These are phyloP conservation scores for Helicoverpa armigera DNA, from an alignment of 1,140 invertebrate genomes.

Conservation along the genomic window DNA sequence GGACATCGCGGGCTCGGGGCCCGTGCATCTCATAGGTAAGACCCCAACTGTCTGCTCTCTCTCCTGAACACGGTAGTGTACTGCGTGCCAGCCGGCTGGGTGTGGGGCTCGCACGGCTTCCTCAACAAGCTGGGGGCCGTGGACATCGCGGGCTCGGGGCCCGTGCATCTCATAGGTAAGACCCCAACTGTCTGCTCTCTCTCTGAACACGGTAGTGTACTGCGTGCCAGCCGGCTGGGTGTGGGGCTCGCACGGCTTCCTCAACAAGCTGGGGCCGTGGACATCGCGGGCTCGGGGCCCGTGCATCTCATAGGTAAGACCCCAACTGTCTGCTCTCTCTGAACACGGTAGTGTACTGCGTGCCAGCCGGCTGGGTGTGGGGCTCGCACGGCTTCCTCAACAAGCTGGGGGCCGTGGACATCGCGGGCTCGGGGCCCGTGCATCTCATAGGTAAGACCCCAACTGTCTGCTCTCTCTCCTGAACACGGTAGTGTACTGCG, in stretches of 20 bases:
- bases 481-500: constrained; percentile 96
- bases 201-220: constrained; percentile 95
- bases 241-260: constrained; percentile 95
- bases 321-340: constrained; percentile 95
- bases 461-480: too few relatives aligned
- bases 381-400: constrained; percentile 94
- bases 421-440: constrained; percentile 96
- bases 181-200: constrained; percentile 93
- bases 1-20: constrained; percentile 96
- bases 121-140: constrained; percentile 93
- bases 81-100: constrained; percentile 97
- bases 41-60: constrained; percentile 93
- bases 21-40: constrained; percentile 93
- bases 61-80: constrained; percentile 96
- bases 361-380: constrained; percentile 98
- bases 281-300: constrained; percentile 96
- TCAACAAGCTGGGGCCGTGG: constrained; percentile 93
- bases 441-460: constrained; percentile 91
- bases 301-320: constrained; percentile 92
- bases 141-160: constrained; percentile 96
- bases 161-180: constrained; percentile 93
- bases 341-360: constrained; percentile 96
- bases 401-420: constrained; percentile 94
- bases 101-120: constrained; percentile 96
- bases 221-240: constrained; percentile 98